Conservation (phyloP, 2,888 invertebrate genomes). For the Athrips mouffetella region DNA sequence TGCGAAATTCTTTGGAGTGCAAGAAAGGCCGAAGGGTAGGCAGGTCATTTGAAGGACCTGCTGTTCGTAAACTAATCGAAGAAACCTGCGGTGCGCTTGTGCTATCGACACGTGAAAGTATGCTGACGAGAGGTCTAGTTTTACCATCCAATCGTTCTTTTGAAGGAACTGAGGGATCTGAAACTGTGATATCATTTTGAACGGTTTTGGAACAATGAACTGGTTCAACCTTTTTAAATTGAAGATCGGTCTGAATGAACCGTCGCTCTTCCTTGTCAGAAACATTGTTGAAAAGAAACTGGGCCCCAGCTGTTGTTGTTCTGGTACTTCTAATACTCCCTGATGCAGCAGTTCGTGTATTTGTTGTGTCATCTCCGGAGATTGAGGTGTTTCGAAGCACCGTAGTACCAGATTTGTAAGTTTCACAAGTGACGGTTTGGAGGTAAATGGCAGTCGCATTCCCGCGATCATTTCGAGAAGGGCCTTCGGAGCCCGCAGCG, state of each 20-base stretch:
- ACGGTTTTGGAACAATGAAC: background rate
- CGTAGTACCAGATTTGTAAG: no score
- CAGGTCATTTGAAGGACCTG: slow-evolving; percentile 12
- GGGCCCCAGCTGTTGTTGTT: background rate
- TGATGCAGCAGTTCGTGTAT: background rate
- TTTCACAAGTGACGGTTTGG: no score
- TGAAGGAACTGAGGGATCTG: background rate
- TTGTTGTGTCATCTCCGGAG: no score
- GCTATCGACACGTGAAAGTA: slow-evolving; percentile 12
- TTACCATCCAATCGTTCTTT: slow-evolving; percentile 6
- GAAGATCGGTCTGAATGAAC: background rate
- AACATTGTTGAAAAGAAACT: slow-evolving; percentile 14
- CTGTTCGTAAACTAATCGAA: slow-evolving; percentile 11
- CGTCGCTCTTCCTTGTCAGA: slow-evolving; percentile 3
- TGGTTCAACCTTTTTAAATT: background rate
- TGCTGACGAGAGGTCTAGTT: slow-evolving; percentile 7
- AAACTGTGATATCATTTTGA: background rate
- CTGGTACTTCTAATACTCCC: background rate
- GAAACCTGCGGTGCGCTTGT: slow-evolving; percentile 7
- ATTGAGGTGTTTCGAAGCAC: no score
- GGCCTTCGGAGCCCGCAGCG: no score
- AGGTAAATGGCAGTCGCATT: no score
- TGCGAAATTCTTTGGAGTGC: slow-evolving; percentile 13
- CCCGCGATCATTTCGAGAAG: no score
- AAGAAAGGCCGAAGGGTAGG: slow-evolving; percentile 15